Conservation (phyloP, 2,797 vertebrate genomes). For the Paedocypris micromegethes region DNA sequence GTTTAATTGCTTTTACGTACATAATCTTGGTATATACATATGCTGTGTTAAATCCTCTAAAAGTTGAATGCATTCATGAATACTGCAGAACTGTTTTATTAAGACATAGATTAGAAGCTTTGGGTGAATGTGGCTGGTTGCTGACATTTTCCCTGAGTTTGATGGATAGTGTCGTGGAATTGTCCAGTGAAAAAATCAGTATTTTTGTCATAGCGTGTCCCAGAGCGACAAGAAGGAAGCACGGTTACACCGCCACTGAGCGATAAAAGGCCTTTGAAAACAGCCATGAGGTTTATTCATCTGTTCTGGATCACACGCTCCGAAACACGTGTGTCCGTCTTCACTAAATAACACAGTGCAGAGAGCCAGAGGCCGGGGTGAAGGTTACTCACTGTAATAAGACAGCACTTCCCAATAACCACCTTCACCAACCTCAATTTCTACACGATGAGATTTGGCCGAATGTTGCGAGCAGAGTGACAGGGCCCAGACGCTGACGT, state of each 20-base stretch:
- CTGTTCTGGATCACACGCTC: slow-evolving; percentile 16
- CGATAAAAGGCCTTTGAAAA: slow-evolving; percentile 39
- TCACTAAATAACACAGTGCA: slow-evolving; percentile 42
- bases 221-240: slow-evolving; percentile 9
- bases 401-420: slow-evolving; percentile 45
- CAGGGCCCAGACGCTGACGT: slow-evolving; percentile 10
- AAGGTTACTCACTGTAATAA: slow-evolving; percentile 51
- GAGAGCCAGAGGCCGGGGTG: slow-evolving; percentile 34
- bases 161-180: slow-evolving; percentile 16
- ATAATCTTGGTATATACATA: neutral
- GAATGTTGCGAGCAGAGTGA: slow-evolving; percentile 9
- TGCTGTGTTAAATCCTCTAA: neutral
- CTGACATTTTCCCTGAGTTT: slow-evolving; percentile 1
- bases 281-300: slow-evolving; percentile 33
- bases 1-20: too few relatives aligned
- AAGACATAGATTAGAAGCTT: neutral
- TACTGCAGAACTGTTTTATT: neutral
- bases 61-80: neutral
- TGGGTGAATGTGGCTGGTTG: neutral
- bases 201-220: slow-evolving; percentile 8
- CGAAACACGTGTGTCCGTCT: slow-evolving; percentile 14
- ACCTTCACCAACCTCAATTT: slow-evolving; percentile 53
- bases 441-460: slow-evolving; percentile 36
- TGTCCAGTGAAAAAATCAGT: slow-evolving; percentile 6
- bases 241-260: slow-evolving; percentile 39